These are phyloP conservation scores for Aromia moschata DNA, from an alignment of 2,888 invertebrate genomes.

Conservation along the genomic window DNA sequence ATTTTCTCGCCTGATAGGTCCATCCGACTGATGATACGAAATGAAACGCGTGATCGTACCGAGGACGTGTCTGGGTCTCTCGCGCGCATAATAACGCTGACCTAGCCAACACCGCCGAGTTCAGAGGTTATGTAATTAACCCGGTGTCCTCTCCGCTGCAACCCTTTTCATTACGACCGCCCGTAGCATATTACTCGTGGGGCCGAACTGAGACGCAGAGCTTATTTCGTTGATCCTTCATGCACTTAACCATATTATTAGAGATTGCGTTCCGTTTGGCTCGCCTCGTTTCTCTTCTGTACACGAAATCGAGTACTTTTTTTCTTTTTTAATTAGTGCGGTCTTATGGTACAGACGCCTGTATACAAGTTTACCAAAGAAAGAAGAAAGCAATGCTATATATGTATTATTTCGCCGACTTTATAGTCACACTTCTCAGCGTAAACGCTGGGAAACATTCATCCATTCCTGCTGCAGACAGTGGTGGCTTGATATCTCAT, in stretches of 20 bases:
- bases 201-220: neutral
- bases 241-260: neutral
- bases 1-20: constrained; percentile 12
- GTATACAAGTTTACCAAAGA: too few species aligned
- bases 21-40: constrained; percentile 25
- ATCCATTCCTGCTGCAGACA: too few species aligned
- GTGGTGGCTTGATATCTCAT: too few species aligned
- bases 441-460: too few species aligned
- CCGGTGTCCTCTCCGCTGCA: constrained; percentile 22
- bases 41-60: constrained; percentile 18
- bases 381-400: too few species aligned
- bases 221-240: constrained; percentile 3
- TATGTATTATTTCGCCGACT: too few species aligned
- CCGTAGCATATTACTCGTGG: constrained; percentile 9
- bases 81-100: constrained; percentile 28
- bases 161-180: constrained; percentile 22
- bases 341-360: too few species aligned
- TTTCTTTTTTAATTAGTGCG: too few species aligned
- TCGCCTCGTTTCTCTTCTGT: too few species aligned
- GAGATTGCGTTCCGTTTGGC: neutral
- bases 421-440: too few species aligned
- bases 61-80: constrained; percentile 25
- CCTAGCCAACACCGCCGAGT: constrained; percentile 19
- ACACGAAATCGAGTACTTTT: too few species aligned
- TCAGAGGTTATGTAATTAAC: constrained; percentile 32